phyloP scores from a whole-genome alignment of 2,888 invertebrate species.

The Helleia helle region DNA sequence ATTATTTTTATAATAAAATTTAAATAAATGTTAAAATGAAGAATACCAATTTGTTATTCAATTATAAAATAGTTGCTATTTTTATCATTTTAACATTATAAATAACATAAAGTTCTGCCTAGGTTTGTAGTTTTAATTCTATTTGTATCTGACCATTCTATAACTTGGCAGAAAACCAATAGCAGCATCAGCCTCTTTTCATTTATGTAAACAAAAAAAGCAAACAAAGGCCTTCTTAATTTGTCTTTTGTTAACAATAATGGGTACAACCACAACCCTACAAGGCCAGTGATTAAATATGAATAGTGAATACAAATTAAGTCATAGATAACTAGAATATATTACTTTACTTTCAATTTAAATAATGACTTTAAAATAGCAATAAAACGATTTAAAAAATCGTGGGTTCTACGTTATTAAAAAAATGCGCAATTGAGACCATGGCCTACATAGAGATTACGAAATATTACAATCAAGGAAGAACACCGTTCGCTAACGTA shows the following conservation, averaged over 20 bases:
- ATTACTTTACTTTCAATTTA: not conserved
- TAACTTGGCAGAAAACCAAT: constrained; percentile 34
- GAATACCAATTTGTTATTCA: no score
- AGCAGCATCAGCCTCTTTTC: constrained; percentile 27
- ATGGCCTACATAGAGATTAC: constrained; percentile 67
- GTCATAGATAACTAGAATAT: not conserved
- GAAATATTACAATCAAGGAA: constrained; percentile 67
- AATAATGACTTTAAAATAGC: constrained; percentile 1
- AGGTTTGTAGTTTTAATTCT: no score
- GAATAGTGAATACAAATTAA: not conserved
- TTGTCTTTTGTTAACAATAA: constrained; percentile 4
- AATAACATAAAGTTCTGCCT: no score
- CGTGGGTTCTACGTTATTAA: constrained; percentile 27
- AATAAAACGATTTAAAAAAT: constrained; percentile 1
- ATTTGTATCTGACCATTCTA: no score
- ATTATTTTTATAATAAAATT: no score
- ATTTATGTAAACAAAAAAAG: not conserved
- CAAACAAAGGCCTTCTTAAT: not conserved
- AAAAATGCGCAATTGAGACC: constrained; percentile 64
- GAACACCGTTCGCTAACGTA: constrained; percentile 43
- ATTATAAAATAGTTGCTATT: no score
- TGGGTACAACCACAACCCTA: not conserved
- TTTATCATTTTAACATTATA: no score
- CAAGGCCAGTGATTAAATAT: constrained; percentile 6
- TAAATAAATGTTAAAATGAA: no score